A percentile compares a stretch with the other conserved stretches of the same genome.
These are phyloP conservation scores for Mythimna vitellina DNA, from an alignment of 2,888 invertebrate genomes.

Conservation along the genomic window DNA sequence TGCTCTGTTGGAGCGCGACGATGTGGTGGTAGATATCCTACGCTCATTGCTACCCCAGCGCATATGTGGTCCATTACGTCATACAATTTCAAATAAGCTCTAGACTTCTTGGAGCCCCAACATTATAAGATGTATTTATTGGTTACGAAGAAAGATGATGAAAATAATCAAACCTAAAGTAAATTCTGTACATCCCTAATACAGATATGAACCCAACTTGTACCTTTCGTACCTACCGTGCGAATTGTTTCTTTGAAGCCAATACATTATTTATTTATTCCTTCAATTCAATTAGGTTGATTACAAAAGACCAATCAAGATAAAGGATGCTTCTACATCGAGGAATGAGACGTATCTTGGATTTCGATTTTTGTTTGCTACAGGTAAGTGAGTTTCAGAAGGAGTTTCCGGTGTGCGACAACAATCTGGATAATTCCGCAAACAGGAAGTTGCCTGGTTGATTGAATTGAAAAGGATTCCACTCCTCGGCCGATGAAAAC, in stretches of 20 bases:
- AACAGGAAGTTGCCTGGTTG: not conserved
- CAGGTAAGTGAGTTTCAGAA: not conserved
- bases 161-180: not conserved
- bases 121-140: not conserved
- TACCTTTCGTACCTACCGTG: not conserved
- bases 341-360: not conserved
- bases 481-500: not conserved
- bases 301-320: constrained; percentile 33
- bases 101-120: not conserved
- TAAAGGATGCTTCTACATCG: constrained; percentile 14
- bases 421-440: not conserved
- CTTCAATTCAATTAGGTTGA: constrained; percentile 54
- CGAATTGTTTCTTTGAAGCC: constrained; percentile 28
- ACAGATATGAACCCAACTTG: constrained; percentile 7
- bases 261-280: constrained; percentile 54
- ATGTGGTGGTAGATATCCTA: too few species aligned
- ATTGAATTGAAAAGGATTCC: not conserved
- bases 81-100: too few species aligned
- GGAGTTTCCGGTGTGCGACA: not conserved
- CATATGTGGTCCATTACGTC: too few species aligned
- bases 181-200: not conserved
- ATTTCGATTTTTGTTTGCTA: constrained; percentile 14
- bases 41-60: too few species aligned
- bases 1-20: too few species aligned
- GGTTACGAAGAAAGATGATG: not conserved